phyloP scores from a whole-genome alignment of 2,888 invertebrate species.

The Coecobrya sp. region DNA sequence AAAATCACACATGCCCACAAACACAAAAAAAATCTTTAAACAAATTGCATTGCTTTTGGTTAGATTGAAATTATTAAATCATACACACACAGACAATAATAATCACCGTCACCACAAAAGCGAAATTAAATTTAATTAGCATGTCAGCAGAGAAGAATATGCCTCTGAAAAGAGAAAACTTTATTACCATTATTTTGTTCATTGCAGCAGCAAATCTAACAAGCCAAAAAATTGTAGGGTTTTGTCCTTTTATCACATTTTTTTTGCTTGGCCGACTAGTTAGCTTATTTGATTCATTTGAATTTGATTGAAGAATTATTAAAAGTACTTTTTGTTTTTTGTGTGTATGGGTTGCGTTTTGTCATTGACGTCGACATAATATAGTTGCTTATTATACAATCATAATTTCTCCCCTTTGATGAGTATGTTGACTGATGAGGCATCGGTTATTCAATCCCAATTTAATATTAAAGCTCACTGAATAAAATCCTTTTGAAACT shows the following conservation, averaged over 20 bases:
- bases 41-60: conserved; percentile 14
- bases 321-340: background rate
- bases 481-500: background rate
- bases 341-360: background rate
- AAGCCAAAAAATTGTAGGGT: background rate
- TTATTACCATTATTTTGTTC: background rate
- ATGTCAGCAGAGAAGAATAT: conserved; percentile 18
- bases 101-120: conserved; percentile 24
- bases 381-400: background rate
- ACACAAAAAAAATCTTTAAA: conserved; percentile 9
- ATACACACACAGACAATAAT: conserved; percentile 18
- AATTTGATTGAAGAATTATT: conserved; percentile 5
- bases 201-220: background rate
- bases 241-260: background rate
- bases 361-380: background rate
- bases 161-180: conserved; percentile 20
- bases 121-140: conserved; percentile 54
- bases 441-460: background rate
- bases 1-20: background rate
- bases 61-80: conserved; percentile 39
- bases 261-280: conserved; percentile 18
- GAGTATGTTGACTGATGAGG: background rate
- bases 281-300: conserved; percentile 40
- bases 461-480: background rate
- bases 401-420: background rate